Percentiles rank a stretch among this genome's conserved stretches.
These are phyloP conservation scores for Poecilia velifera DNA, from an alignment of 2,797 vertebrate genomes.

Conservation along the genomic window DNA sequence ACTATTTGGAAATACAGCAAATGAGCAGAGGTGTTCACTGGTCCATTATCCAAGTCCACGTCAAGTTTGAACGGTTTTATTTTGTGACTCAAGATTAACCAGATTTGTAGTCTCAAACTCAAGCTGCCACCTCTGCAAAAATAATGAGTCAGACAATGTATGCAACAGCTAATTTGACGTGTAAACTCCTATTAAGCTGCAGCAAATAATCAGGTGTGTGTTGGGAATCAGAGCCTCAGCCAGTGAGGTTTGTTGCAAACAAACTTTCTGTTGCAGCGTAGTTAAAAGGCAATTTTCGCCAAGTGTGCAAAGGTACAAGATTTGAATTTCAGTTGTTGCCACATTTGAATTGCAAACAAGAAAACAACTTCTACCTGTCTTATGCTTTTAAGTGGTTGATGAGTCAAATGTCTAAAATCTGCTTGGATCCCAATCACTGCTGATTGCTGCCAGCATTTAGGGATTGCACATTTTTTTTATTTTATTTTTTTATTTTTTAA, in stretches of 20 bases:
- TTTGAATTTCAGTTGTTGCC: slow-evolving; percentile 1
- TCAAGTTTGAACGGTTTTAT: neutral
- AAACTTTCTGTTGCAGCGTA: neutral
- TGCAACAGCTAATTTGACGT: no score
- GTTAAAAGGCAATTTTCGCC: neutral
- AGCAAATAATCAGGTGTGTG: neutral
- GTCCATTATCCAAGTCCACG: neutral
- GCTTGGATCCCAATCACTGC: neutral
- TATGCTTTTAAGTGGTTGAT: neutral
- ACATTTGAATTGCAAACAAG: slow-evolving; percentile 2
- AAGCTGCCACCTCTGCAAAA: neutral
- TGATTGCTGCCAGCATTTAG: neutral
- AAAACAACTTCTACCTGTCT: neutral
- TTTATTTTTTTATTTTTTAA: neutral
- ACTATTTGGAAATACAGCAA: neutral
- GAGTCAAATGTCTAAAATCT: slow-evolving; percentile 1
- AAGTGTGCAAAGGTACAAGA: neutral
- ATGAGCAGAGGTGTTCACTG: neutral
- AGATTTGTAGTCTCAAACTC: neutral
- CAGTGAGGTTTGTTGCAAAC: neutral
- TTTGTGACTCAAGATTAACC: neutral
- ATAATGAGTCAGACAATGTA: neutral
- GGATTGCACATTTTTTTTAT: neutral
- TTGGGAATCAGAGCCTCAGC: neutral
- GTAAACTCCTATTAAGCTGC: neutral